Evolutionary conservation across 1,140 invertebrate species (phyloP), one percentile per base, ranked within the genome.

Genomic region (Drosophila chauvacae): DNA sequence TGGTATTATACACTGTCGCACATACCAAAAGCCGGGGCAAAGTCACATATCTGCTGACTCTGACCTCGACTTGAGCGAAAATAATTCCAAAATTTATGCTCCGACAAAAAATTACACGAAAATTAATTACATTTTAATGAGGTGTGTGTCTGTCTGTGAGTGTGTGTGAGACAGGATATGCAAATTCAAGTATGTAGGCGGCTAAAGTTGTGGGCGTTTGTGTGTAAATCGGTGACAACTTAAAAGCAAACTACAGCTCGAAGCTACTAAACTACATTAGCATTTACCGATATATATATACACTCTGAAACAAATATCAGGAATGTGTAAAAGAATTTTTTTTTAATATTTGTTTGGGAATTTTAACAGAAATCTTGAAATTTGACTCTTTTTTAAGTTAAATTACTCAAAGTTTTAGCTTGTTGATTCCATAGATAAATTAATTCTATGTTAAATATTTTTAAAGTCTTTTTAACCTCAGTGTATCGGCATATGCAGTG

Each of bases 21-120:
- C 91, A 72, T 91, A 91, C 90, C 91, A 85, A 69, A 90, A 91
- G 85, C 77, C 81, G 60, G 78, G 87, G 78, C 90, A 91, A 69
- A 91, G 91, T 81, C 80, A 60, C 50, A 62, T 53, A 59, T 51
- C 48, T 71, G 72, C 63, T 76, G 82, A 79, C 79, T 75, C 73
- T 90, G 90, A 80, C 80, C 86, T 91, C 76, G 79, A 77, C 83
- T 91, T 91, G 77, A 85, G 86, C 72, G 78, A 77, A 90, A 91
- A 91, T 91, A 91, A 91, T 91, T 91, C 91, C 91, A 91, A 91
- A 91, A 91, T 91, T 91, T 91, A 91, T 91, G 91, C 87, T 91
- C 91, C 91, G 91, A 91, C 86, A 91, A 91, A 91, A 91, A 91
- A 81, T 91, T 90, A 79, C 87, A 91, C 73, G 79, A 85, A 86